phyloP scores from a whole-genome alignment of 2,888 invertebrate species.

The Sceliomorpha sp. region DNA sequence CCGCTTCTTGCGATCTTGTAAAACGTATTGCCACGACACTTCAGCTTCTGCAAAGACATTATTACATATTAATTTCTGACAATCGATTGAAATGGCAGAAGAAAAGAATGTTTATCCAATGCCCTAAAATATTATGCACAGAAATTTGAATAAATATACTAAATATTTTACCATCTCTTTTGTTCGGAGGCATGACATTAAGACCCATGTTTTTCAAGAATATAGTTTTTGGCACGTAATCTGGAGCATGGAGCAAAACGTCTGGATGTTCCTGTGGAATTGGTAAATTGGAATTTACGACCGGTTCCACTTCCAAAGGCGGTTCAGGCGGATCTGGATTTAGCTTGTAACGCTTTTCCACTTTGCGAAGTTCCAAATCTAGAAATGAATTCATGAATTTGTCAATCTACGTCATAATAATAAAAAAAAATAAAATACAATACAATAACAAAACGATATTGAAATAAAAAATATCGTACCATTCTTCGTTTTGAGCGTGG shows the following conservation, averaged over 20 bases:
- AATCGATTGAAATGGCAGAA: neutral
- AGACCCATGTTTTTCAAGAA: constrained; percentile 84
- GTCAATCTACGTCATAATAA: too few relatives aligned
- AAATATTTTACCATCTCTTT: constrained; percentile 86
- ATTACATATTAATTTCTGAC: neutral
- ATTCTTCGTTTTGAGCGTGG: constrained; percentile 83
- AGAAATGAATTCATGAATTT: constrained; percentile 56
- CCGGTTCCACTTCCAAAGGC: constrained; percentile 73
- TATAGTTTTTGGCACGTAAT: constrained; percentile 82
- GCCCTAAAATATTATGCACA: too few relatives aligned
- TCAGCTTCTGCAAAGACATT: constrained; percentile 82
- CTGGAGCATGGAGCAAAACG: constrained; percentile 79
- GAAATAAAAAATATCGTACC: constrained; percentile 82
- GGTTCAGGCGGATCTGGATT: constrained; percentile 82
- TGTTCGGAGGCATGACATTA: constrained; percentile 81
- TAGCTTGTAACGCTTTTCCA: constrained; percentile 82
- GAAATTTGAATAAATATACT: too few relatives aligned
- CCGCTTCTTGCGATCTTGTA: constrained; percentile 84
- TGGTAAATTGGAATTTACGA: constrained; percentile 80
- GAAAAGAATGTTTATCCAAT: constrained; percentile 6
- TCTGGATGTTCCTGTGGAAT: constrained; percentile 82
- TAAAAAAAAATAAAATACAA: too few relatives aligned
- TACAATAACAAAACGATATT: too few relatives aligned
- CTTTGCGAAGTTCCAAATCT: constrained; percentile 84
- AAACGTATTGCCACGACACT: constrained; percentile 84